Evolutionary conservation across 2,113 vertebrate genomes (phyloP), one percentile per base, ranked within the genome.

Genomic region (Cacatua alba): DNA sequence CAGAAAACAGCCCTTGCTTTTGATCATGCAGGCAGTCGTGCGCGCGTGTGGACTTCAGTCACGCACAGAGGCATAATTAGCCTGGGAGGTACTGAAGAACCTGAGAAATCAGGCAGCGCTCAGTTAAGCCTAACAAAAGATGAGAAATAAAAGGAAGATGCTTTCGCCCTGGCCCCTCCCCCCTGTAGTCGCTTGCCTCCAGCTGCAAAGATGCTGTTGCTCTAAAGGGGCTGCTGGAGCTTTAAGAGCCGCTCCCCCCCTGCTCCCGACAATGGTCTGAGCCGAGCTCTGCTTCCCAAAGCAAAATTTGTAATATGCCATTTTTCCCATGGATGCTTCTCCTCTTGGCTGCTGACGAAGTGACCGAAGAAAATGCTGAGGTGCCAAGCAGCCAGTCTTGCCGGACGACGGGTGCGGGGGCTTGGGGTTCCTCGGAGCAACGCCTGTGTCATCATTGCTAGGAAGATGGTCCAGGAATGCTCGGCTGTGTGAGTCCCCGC

Each of bases 241-340:
- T 99, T 99, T 99, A 99, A 99, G 99, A 98, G 93, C 86, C 97
- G 96, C 97, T 97, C 97, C 95, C 98, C 98, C 98, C 98, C 92
- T 94, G 79, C 86, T 97, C 94, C 90, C 86, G 69, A 98, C 98
- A 99, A 99, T 99, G 99, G 99, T 99, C 98, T 99, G 98, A 98
- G 96, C 99, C 99, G 95, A 98, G 98, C 98, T 98, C 98, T 98
- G 98, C 98, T 99, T 98, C 98, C 98, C 98, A 98, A 98, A 98
- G 98, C 98, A 98, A 97, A 98, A 99, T 99, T 98, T 98, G 98
- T 98, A 99, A 98, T 99, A 98, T 99, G 99, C 99, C 98, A 99
- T 99, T 98, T 99, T 99, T 98, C 98, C 98, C 97, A 98, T 98
- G 98, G 97, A 97, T 95, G 97, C 98, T 95, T 97, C 97, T 97